Percentiles rank a stretch among this genome's conserved stretches.
Conservation (phyloP, 2,888 invertebrate genomes). For the Abscondita cerata region DNA sequence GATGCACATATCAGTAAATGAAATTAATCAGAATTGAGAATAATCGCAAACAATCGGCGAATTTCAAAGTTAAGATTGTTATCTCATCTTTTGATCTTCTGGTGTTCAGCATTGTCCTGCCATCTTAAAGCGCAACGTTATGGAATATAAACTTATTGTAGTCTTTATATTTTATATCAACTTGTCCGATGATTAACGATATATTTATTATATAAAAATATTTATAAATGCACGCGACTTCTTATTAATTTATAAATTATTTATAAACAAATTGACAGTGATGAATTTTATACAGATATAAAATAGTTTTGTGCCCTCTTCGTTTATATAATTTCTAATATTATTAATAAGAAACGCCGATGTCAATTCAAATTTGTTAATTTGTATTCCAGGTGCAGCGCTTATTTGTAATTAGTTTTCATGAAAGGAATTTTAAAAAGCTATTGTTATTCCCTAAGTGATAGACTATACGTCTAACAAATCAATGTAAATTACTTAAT, state of each 20-base stretch:
- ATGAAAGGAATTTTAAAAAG: conserved; percentile 12
- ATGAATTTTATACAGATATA: conserved; percentile 24
- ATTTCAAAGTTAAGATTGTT: conserved; percentile 34
- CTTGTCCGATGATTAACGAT: conserved; percentile 37
- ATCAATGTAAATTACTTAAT: conserved; percentile 26
- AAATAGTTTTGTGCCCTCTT: conserved; percentile 8
- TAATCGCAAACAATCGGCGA: conserved; percentile 34
- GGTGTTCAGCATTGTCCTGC: conserved; percentile 33
- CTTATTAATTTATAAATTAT: conserved; percentile 28
- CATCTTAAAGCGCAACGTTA: conserved; percentile 30
- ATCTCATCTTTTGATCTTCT: conserved; percentile 30
- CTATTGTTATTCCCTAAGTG: conserved; percentile 13
- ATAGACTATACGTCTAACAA: conserved; percentile 6
- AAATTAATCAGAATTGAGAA: conserved; percentile 33
- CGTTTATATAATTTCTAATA: conserved; percentile 5
- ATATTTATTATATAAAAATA: conserved; percentile 37
- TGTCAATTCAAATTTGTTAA: conserved; percentile 13
- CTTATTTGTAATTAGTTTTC: conserved; percentile 20
- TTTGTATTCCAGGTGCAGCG: conserved; percentile 13
- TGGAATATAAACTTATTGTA: conserved; percentile 36
- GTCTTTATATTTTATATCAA: conserved; percentile 36
- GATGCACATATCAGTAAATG: conserved; percentile 26
- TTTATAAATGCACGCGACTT: conserved; percentile 17
- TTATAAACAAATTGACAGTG: conserved; percentile 30
- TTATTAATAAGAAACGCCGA: conserved; percentile 13